phyloP scores from a whole-genome alignment of 2,888 invertebrate genomes.

The Coelogynopora nodosa region DNA sequence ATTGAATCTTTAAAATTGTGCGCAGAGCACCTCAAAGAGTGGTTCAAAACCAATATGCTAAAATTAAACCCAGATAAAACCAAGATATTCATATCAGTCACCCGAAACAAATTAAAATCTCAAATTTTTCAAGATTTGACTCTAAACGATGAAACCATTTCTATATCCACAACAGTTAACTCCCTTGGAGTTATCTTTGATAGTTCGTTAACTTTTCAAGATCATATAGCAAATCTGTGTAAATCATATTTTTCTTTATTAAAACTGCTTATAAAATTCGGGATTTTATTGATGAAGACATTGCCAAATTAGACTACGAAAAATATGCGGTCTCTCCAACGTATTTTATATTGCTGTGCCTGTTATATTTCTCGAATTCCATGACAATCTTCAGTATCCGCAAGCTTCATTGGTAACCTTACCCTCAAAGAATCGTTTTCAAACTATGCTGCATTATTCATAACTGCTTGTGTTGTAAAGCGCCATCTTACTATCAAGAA shows the following conservation, averaged over 20 bases:
- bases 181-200: slow-evolving; percentile 13
- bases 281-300: background rate
- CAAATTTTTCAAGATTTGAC: background rate
- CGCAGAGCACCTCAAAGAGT: slow-evolving; percentile 13
- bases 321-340: background rate
- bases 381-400: background rate
- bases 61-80: background rate
- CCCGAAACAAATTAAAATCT: background rate
- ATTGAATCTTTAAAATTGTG: slow-evolving; percentile 2
- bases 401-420: background rate
- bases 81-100: background rate
- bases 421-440: background rate
- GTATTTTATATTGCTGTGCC: background rate
- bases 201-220: slow-evolving; percentile 13
- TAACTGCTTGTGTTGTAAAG: background rate
- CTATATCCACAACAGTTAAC: background rate
- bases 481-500: background rate
- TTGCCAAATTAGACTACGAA: slow-evolving; percentile 4
- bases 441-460: background rate
- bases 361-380: background rate
- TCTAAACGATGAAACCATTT: background rate
- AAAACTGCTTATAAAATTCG: background rate
- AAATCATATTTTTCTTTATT: background rate
- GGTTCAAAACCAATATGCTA: background rate
- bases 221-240: background rate